Evolutionary conservation across 2,797 vertebrate species (phyloP), one percentile per base, ranked within the genome.

Genomic region (Microctenopoma steveboyesi): DNA sequence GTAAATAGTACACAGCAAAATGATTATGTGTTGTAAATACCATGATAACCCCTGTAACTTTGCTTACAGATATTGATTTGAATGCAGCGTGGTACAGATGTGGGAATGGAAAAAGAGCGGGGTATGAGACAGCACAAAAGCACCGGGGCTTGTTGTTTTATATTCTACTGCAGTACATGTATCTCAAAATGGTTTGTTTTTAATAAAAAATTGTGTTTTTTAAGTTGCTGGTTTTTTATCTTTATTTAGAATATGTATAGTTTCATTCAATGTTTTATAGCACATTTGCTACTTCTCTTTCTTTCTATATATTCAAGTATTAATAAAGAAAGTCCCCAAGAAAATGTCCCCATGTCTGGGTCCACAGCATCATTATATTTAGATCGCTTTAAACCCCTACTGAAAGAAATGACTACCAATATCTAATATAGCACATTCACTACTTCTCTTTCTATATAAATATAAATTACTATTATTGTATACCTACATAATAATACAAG

Each of bases 1-100:
- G 49, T 37, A 2, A 56, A 51, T 22, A 14, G 4, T n/a, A 12
- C 0, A 2, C 35, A 50, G 63, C 5, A 70, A 7, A 13, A 11
- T 39, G 43, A 37, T 47, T 50, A 12, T 56, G n/a, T 76, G 45
- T 27, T 81, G 64, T 84, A 79, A 82, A 86, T 78, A 73, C 35
- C 53, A 30, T 52, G 47, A 14, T 33, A 59, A 66, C 47, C 42
- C 39, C 57, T 69, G 46, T 61, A 66, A 48, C 37, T 33, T 51
- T 74, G 55, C 16, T 47, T 13, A 72, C 15, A 62, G 55, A 43
- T 63, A 39, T 39, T 27, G 40, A 65, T 8, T 58, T 35, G 47
- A 22, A 43, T 52, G 47, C 22, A 59, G 27, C 55, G 48, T 48
- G 65, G 28, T 40, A 2, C 48, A 6, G 53, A 8, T 37, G 54